phyloP scores from a whole-genome alignment of 2,113 vertebrate species.

The Lethenteron reissneri region DNA sequence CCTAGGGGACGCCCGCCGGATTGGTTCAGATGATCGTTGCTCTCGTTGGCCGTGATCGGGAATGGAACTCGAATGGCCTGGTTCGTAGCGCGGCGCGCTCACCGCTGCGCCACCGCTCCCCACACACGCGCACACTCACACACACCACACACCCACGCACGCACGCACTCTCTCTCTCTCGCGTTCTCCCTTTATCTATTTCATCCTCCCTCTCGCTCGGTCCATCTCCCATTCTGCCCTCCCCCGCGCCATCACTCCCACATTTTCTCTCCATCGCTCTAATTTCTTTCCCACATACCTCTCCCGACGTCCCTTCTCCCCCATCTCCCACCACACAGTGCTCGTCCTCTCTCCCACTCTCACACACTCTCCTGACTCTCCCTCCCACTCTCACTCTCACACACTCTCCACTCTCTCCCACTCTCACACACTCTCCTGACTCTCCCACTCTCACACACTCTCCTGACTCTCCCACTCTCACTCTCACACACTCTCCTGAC shows the following conservation, averaged over 20 bases:
- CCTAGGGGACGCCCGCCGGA: too few relatives aligned
- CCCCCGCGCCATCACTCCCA: not conserved
- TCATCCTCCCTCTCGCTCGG: not conserved
- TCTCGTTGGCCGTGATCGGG: too few relatives aligned
- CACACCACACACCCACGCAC: too few relatives aligned
- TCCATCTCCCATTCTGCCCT: not conserved
- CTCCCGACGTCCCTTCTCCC: not conserved
- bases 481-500: slow-evolving; percentile 7
- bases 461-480: slow-evolving; percentile 2
- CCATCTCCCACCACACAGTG: not conserved
- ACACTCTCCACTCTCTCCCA: slow-evolving; percentile 2
- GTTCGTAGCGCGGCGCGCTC: too few relatives aligned
- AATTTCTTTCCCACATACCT: not conserved
- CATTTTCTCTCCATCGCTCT: not conserved
- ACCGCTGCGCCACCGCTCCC: too few relatives aligned
- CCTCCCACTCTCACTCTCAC: slow-evolving; percentile 8
- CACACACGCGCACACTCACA: too few relatives aligned
- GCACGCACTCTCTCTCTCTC: too few relatives aligned
- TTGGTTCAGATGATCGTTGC: too few relatives aligned
- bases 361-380: not conserved
- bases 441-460: not conserved
- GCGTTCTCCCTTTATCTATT: too few relatives aligned
- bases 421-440: not conserved
- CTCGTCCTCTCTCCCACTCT: too few relatives aligned
- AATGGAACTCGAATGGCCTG: too few relatives aligned